Evolutionary conservation across 53 echinoderm and acorn worm genomes (phyloP).

Genomic region (Actinopyga echinites): DNA sequence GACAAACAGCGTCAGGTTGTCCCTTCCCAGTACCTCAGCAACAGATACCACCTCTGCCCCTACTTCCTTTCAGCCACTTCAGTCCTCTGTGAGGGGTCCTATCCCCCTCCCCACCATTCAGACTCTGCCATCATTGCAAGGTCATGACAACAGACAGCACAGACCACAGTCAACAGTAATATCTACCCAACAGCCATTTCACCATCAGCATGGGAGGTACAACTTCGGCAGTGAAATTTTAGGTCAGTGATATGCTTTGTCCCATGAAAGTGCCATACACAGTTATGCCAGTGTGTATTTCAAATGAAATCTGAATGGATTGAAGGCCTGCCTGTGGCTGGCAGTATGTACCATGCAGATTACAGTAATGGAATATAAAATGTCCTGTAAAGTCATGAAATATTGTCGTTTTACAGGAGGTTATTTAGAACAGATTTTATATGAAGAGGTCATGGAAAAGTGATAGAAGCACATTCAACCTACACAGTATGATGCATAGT

Average conservation of each 20-base stretch:
- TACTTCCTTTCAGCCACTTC: constrained; percentile 15
- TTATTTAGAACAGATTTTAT: too few relatives aligned
- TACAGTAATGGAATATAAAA: too few relatives aligned
- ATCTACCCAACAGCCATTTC: constrained; percentile 45
- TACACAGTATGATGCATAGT: too few relatives aligned
- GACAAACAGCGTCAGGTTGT: constrained; percentile 15
- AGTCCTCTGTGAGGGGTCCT: constrained; percentile 45
- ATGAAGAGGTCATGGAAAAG: too few relatives aligned
- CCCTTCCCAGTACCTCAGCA: constrained; percentile 62
- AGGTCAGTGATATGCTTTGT: not conserved
- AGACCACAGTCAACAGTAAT: constrained; percentile 27
- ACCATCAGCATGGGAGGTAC: constrained; percentile 13
- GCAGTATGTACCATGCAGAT: too few relatives aligned
- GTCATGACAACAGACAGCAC: constrained; percentile 31
- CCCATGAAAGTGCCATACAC: not conserved
- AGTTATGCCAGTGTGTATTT: not conserved
- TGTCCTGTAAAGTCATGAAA: too few relatives aligned
- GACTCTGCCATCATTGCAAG: constrained; percentile 25
- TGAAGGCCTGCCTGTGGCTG: too few relatives aligned
- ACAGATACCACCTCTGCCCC: constrained; percentile 27
- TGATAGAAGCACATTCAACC: too few relatives aligned
- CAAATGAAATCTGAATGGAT: too few relatives aligned
- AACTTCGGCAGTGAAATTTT: not conserved
- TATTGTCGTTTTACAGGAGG: too few relatives aligned
- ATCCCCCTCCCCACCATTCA: constrained; percentile 52